A percentile compares a stretch with the other conserved stretches of the same genome.
phyloP scores from a whole-genome alignment of 2,888 invertebrate species.

The Panorpa germanica region DNA sequence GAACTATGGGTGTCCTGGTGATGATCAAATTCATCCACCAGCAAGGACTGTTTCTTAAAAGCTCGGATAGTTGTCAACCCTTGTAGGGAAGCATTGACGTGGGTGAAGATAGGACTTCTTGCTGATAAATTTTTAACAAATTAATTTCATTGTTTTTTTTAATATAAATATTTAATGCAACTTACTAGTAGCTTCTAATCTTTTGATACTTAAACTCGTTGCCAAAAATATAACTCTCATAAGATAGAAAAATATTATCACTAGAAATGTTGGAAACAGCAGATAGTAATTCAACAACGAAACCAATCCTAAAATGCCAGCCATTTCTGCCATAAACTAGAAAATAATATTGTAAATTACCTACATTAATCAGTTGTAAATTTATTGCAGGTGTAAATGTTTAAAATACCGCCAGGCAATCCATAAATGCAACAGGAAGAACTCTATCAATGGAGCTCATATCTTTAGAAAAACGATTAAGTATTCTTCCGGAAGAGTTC shows the following conservation, averaged over 20 bases:
- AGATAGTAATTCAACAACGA: constrained; percentile 41
- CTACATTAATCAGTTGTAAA: too few relatives aligned
- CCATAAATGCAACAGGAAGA: constrained; percentile 36
- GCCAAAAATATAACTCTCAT: constrained; percentile 33
- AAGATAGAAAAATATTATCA: constrained; percentile 35
- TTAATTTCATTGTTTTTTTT: constrained; percentile 16
- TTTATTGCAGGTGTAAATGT: too few relatives aligned
- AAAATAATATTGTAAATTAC: too few relatives aligned
- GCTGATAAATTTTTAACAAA: constrained; percentile 26
- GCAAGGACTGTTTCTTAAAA: constrained; percentile 39
- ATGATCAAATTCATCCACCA: constrained; percentile 40
- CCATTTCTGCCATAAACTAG: constrained; percentile 21
- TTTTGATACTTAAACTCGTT: constrained; percentile 32
- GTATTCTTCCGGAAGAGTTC: constrained; percentile 47
- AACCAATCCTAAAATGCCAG: constrained; percentile 40
- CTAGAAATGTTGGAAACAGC: constrained; percentile 34
- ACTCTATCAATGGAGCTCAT: constrained; percentile 42
- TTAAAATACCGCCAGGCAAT: constrained; percentile 33
- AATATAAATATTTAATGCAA: constrained; percentile 14
- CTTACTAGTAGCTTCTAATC: constrained; percentile 23
- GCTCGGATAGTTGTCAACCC: constrained; percentile 62
- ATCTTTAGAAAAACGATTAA: constrained; percentile 62
- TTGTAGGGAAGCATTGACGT: constrained; percentile 54
- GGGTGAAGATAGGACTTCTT: constrained; percentile 59
- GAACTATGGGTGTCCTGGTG: constrained; percentile 49